These are phyloP conservation scores for Notamacropus eugenii DNA, from an alignment of 2,797 vertebrate genomes.

Conservation along the genomic window DNA sequence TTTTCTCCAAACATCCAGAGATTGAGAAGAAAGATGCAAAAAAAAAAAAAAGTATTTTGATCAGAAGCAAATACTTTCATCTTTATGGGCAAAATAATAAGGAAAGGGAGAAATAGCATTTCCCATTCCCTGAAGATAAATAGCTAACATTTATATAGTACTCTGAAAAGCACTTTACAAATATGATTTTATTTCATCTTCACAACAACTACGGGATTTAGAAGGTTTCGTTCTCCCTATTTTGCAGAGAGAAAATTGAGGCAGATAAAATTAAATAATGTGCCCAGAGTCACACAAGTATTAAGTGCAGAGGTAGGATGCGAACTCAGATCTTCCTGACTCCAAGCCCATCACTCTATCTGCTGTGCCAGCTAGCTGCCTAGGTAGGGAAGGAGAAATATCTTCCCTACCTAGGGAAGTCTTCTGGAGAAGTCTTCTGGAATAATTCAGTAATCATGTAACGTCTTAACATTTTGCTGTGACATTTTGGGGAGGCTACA, in stretches of 20 bases:
- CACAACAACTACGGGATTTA: background rate
- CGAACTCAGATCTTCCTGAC: background rate
- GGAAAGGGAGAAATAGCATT: background rate
- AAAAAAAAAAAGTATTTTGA: conserved; percentile 26
- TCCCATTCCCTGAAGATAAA: background rate
- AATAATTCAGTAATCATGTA: conserved; percentile 5
- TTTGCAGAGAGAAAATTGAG: background rate
- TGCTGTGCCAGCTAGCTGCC: background rate
- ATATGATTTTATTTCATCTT: background rate
- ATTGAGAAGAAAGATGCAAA: background rate
- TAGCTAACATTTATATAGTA: background rate
- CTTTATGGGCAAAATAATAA: conserved; percentile 45
- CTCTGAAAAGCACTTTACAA: background rate
- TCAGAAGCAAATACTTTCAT: background rate
- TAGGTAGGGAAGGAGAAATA: background rate
- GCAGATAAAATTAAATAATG: background rate
- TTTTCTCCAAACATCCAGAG: conserved; percentile 1
- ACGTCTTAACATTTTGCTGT: background rate
- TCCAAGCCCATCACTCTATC: background rate
- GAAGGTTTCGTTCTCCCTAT: background rate
- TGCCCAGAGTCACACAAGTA: background rate
- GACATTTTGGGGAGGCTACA: background rate
- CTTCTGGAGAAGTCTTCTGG: background rate
- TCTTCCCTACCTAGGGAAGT: no score
- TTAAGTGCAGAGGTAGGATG: no score